Conservation (phyloP, 2,888 invertebrate species). For the Gortyna flavago region DNA sequence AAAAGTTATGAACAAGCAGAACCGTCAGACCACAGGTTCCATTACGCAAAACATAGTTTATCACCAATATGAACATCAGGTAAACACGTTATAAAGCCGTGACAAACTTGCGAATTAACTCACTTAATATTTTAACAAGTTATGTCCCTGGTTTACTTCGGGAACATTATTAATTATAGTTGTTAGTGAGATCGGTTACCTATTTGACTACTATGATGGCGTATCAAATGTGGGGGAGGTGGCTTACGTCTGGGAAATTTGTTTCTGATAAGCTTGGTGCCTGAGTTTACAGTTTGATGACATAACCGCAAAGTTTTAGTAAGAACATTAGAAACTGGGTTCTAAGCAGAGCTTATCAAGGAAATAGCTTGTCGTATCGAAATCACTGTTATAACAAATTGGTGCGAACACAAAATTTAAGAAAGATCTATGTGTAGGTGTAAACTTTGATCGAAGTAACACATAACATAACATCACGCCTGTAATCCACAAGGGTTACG, state of each 20-base stretch:
- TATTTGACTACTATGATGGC: constrained; percentile 52
- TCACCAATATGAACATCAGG: constrained; percentile 60
- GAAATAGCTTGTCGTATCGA: background rate
- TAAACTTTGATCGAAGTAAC: background rate
- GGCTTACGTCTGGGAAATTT: constrained; percentile 35
- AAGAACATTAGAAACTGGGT: constrained; percentile 16
- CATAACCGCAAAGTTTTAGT: constrained; percentile 17
- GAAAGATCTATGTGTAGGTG: background rate
- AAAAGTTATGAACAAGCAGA: constrained; percentile 42
- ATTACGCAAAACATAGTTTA: constrained; percentile 55
- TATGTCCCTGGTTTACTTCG: constrained; percentile 66
- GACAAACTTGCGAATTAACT: constrained; percentile 69
- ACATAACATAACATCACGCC: background rate
- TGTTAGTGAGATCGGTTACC: constrained; percentile 63
- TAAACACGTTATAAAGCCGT: constrained; percentile 62
- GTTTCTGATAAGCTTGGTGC: constrained; percentile 27
- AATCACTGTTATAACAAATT: background rate
- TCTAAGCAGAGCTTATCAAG: background rate
- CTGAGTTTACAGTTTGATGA: constrained; percentile 21
- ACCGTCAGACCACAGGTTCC: constrained; percentile 42
- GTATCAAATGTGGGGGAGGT: constrained; percentile 37
- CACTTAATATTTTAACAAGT: constrained; percentile 68
- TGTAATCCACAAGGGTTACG: background rate
- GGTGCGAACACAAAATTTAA: background rate
- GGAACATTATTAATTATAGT: constrained; percentile 72